Evolutionary conservation across 1,140 invertebrate species (phyloP).

Genomic region (Drosophila repleta): DNA sequence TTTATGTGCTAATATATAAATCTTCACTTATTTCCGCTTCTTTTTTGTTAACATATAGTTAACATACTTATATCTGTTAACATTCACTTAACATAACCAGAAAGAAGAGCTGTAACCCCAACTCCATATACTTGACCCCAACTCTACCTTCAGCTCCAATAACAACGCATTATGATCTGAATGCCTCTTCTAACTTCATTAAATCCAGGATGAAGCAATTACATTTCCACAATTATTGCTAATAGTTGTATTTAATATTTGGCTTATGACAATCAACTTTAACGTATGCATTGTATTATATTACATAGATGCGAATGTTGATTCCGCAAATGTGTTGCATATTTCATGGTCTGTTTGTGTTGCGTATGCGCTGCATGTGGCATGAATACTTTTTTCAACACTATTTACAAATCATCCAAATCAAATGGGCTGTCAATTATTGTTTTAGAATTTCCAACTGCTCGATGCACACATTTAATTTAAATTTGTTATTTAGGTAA

Average conservation of each 20-base stretch:
- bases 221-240: constrained; percentile 1
- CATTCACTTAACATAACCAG: no score
- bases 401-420: constrained; percentile 51
- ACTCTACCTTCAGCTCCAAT: no score
- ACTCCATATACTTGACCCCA: no score
- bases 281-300: not conserved
- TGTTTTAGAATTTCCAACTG: constrained; percentile 5
- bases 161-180: not conserved
- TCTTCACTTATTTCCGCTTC: no score
- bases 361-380: not conserved
- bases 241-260: constrained; percentile 33
- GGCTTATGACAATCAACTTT: constrained; percentile 13
- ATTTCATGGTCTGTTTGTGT: constrained; percentile 36
- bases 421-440: constrained; percentile 66
- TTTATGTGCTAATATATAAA: no score
- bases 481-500: constrained; percentile 36
- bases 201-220: not conserved
- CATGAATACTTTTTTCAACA: constrained; percentile 36
- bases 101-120: no score
- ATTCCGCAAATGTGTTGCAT: constrained; percentile 41
- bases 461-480: constrained; percentile 31
- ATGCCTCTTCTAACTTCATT: not conserved
- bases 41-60: no score
- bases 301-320: constrained; percentile 19
- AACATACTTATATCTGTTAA: no score